Base-by-base conservation (phyloP, 2,797 vertebrate species). In the Melanitta fusca region DNA sequence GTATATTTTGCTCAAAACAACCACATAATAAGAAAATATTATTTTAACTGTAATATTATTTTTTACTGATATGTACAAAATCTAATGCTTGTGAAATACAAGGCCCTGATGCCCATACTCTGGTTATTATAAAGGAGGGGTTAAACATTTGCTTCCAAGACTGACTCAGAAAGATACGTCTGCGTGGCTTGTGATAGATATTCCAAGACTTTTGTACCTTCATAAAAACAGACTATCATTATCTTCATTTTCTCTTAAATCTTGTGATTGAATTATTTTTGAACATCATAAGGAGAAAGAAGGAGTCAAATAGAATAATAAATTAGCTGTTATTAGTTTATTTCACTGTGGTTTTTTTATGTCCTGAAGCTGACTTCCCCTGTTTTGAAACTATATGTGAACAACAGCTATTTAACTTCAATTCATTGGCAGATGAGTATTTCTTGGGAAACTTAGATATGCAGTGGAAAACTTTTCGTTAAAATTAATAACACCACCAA, bases 391-490 rank as follows among this genome's bases (percentile, higher is more conserved):
- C 43, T 80, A n/a, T 54, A 81, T 47, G 16, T 82, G 43, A 95
- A 70, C 1, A 17, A 57, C 60, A 88, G 47, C 69, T 72, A 80
- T 61, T 86, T 73, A 77, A 69, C 43, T 57, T 71, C 75, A 89
- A 47, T 89, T 89, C 27, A 71, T 10, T 53, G 36, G 54, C 73
- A 95, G 39, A 61, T 53, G 9, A 72, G 22, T 30, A 89, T 91
- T 96, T 94, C 41, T 94, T 75, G 80, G 10, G 77, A 86, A 91
- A 93, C 47, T 88, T 57, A 84, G 41, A 91, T 32, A 82, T 13
- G 32, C 39, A 60, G 6, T 53, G 47, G 53, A 88, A 90, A 88
- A 34, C 54, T 96, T 95, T 94, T 86, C 79, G 53, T 62, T 89
- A 41, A 89, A 88, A 82, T 32, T 57, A 68, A 53, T 58, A 61